A percentile compares a stretch with the other conserved stretches of the same genome.
phyloP scores from a whole-genome alignment of 53 echinoderm and acorn worm species.

The Holothuria leucospilota region DNA sequence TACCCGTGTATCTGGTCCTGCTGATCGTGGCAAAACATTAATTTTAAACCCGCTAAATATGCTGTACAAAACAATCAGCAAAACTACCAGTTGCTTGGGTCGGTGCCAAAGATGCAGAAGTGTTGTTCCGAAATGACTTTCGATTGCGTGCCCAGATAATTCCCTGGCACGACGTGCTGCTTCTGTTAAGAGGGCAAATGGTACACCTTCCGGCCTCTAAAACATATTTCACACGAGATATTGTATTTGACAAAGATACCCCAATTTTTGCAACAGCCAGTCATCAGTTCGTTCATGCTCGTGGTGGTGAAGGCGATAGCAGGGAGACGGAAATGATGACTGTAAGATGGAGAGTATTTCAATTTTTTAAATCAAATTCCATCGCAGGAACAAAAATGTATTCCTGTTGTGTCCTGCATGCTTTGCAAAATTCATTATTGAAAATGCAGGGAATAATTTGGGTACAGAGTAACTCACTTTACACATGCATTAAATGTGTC shows the following conservation, averaged over 20 bases:
- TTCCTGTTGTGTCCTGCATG: neutral
- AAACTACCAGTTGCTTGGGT: slow-evolving; percentile 28
- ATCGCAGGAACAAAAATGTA: neutral
- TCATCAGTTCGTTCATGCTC: slow-evolving; percentile 21
- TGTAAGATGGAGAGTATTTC: slow-evolving; percentile 31
- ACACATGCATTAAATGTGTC: too few species aligned
- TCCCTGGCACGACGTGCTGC: slow-evolving; percentile 43
- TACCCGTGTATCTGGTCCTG: too few species aligned
- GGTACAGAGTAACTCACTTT: too few species aligned
- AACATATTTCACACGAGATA: slow-evolving; percentile 44
- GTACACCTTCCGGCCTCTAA: slow-evolving; percentile 47
- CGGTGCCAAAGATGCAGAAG: slow-evolving; percentile 27
- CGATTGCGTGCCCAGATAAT: slow-evolving; percentile 18
- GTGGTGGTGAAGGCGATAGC: slow-evolving; percentile 50
- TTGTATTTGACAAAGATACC: slow-evolving; percentile 43
- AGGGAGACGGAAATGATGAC: slow-evolving; percentile 63
- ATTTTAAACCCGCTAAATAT: too few species aligned
- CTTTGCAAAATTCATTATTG: neutral
- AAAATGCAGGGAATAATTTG: too few species aligned
- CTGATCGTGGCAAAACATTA: too few species aligned
- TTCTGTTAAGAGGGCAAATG: slow-evolving; percentile 29
- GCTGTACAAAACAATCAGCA: neutral
- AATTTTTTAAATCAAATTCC: too few species aligned
- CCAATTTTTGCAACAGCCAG: slow-evolving; percentile 45
- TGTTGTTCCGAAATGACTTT: slow-evolving; percentile 57